A percentile compares a stretch with the other conserved stretches of the same genome.
Evolutionary conservation across 1,140 invertebrate genomes (phyloP).

Genomic region (Vanessa tameamea): DNA sequence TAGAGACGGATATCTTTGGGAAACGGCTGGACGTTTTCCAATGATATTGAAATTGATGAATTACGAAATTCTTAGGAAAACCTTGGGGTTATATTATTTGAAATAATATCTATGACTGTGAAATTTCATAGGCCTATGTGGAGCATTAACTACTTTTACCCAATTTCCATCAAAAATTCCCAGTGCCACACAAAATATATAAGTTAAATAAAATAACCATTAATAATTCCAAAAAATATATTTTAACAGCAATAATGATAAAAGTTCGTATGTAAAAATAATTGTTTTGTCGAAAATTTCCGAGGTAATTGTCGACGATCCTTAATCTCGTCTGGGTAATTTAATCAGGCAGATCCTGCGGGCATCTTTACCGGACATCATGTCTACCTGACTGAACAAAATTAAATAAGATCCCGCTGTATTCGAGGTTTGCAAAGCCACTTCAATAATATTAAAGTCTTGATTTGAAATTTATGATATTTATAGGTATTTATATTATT

Average conservation of each 20-base stretch:
- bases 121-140: no score
- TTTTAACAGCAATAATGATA: neutral
- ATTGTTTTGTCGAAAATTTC: slow-evolving; percentile 34
- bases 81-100: no score
- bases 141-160: no score
- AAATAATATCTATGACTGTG: no score
- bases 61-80: no score
- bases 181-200: no score
- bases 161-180: no score
- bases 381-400: slow-evolving; percentile 26
- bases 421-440: slow-evolving; percentile 14
- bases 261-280: slow-evolving; percentile 25
- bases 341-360: slow-evolving; percentile 36
- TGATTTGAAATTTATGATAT: no score
- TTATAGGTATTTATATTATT: no score
- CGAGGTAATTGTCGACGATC: slow-evolving; percentile 41
- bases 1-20: no score
- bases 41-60: no score
- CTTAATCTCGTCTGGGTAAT: slow-evolving; percentile 53
- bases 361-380: slow-evolving; percentile 30
- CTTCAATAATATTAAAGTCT: neutral
- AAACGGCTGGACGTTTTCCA: no score
- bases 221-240: neutral
- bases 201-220: neutral
- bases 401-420: slow-evolving; percentile 20